Evolutionary conservation across 2,888 invertebrate species (phyloP).

Genomic region (Nineta flava): DNA sequence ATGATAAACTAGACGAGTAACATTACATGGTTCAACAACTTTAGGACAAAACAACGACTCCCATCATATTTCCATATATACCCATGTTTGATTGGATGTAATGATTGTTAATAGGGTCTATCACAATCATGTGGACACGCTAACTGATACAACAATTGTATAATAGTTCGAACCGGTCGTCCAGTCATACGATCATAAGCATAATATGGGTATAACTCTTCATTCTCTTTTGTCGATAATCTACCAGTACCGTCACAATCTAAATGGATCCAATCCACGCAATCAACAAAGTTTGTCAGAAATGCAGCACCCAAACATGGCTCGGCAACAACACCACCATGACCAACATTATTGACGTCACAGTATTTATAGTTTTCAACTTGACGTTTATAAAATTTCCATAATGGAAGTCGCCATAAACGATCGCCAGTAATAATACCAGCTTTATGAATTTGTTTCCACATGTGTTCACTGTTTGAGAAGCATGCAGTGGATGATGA

Average conservation of each 20-base stretch:
- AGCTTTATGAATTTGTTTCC: constrained; percentile 34
- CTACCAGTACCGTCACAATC: constrained; percentile 39
- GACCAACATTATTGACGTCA: constrained; percentile 26
- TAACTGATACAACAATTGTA: constrained; percentile 29
- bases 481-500: constrained; percentile 36
- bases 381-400: constrained; percentile 33
- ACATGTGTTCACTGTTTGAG: constrained; percentile 33
- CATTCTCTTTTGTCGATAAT: constrained; percentile 26
- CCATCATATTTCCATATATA: no score
- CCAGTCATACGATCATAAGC: constrained; percentile 33
- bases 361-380: constrained; percentile 24
- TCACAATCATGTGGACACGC: constrained; percentile 19
- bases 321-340: constrained; percentile 23
- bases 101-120: neutral
- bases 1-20: no score
- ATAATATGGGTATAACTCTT: constrained; percentile 35
- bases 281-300: constrained; percentile 34
- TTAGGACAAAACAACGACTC: no score
- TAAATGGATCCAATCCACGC: constrained; percentile 41
- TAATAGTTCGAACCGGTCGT: constrained; percentile 32
- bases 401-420: constrained; percentile 46
- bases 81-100: no score
- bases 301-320: constrained; percentile 27
- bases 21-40: no score
- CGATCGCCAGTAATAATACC: constrained; percentile 38